Evolutionary conservation across 2,797 vertebrate species (phyloP).

Genomic region (Microtus obscurus): DNA sequence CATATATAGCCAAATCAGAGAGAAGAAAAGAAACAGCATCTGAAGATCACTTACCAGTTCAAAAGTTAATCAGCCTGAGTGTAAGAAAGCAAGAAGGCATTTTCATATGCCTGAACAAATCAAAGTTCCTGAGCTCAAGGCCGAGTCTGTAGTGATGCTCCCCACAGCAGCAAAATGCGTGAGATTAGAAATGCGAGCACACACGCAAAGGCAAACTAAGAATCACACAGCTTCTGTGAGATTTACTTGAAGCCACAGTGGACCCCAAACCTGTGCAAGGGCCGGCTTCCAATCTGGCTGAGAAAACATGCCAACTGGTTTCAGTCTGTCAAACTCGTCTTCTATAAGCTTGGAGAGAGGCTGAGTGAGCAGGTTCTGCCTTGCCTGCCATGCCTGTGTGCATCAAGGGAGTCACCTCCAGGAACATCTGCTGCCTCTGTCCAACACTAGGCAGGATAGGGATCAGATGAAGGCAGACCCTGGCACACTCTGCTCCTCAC

Average conservation of each 20-base stretch:
- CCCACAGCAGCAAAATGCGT: slow-evolving; percentile 22
- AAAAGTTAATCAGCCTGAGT: neutral
- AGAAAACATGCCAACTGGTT: slow-evolving; percentile 76
- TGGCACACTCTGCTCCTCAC: slow-evolving; percentile 6
- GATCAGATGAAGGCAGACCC: neutral
- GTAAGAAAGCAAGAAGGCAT: neutral
- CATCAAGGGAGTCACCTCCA: slow-evolving; percentile 68
- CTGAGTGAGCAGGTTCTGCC: neutral
- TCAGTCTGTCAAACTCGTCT: slow-evolving; percentile 78
- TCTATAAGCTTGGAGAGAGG: slow-evolving; percentile 53
- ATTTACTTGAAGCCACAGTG: slow-evolving; percentile 39
- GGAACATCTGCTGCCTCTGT: slow-evolving; percentile 75
- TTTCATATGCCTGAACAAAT: neutral
- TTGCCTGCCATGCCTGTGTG: neutral
- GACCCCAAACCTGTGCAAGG: slow-evolving; percentile 40
- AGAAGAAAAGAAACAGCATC: neutral
- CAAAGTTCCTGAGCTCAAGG: neutral
- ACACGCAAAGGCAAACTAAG: slow-evolving; percentile 55
- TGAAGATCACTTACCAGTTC: neutral
- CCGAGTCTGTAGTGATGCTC: neutral
- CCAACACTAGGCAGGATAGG: neutral
- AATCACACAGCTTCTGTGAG: slow-evolving; percentile 63
- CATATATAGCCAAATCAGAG: neutral
- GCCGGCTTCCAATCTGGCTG: slow-evolving; percentile 75
- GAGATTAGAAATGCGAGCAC: slow-evolving; percentile 73